phyloP scores from a whole-genome alignment of 2,888 invertebrate species.

The Conistra vaccinii region DNA sequence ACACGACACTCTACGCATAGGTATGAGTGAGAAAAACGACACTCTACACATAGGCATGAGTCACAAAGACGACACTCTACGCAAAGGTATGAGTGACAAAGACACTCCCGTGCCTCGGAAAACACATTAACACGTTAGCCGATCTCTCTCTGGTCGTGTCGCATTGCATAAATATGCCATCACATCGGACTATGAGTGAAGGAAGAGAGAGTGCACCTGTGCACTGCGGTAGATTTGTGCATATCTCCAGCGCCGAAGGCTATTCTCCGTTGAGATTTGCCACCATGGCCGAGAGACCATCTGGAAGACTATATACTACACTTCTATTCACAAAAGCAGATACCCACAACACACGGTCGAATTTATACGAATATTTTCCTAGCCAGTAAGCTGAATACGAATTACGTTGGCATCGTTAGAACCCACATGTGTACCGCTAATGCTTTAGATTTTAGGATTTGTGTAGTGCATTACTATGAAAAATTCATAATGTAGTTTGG shows the following conservation, averaged over 20 bases:
- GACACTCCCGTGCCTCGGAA: no score
- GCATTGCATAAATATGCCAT: no score
- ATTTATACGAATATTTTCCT: slow-evolving; percentile 36
- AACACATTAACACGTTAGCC: no score
- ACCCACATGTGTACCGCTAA: slow-evolving; percentile 12
- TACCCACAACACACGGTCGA: not conserved
- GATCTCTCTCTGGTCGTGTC: no score
- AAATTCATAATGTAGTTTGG: not conserved
- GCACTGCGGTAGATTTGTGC: no score
- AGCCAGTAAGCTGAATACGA: slow-evolving; percentile 23
- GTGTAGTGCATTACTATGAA: not conserved
- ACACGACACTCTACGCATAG: no score
- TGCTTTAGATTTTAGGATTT: slow-evolving; percentile 10
- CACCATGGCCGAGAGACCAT: not conserved
- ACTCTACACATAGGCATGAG: no score
- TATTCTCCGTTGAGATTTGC: not conserved
- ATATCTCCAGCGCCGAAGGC: not conserved
- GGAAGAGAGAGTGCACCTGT: no score
- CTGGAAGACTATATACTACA: not conserved
- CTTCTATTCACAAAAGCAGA: not conserved
- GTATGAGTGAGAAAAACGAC: no score
- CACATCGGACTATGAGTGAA: no score
- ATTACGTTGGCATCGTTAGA: slow-evolving; percentile 33
- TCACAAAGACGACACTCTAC: no score
- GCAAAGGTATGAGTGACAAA: no score